Evolutionary conservation across 1,140 invertebrate genomes (phyloP), one percentile per base, ranked within the genome.

Genomic region (Halesus radiatus): DNA sequence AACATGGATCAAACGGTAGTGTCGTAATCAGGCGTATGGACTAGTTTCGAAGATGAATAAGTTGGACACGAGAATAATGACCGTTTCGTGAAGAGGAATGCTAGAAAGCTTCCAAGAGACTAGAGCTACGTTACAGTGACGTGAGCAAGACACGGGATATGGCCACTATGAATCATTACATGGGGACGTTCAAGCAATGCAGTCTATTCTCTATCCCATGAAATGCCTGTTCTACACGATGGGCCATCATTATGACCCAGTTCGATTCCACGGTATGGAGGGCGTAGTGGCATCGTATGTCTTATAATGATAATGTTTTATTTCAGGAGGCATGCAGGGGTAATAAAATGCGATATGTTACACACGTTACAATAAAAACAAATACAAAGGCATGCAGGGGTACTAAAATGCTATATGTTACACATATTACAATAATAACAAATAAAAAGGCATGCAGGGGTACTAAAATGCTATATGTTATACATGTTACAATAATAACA

Each of bases 141-240:
- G 26, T 75, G 23, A 80, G 72, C 72, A 82, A 83, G 70, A 81
- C 70, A 80, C 80, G 50, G 56, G 50, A 81, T 80, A 80, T 70
- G 79, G 68, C 64, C 54, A 74, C 79, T 82, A 74, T 82, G 62
- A 84, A 83, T 83, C 74, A 72, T 84, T 83, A 83, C 32, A 74
- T 23, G 64, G 56, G 29, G 80, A 83, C 54, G 29, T 77, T 45
- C 75, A 84, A 81, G 58, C 78, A 83, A 81, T 83, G 66, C 62
- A 66, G 53, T 80, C 58, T 16, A 83, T 58, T 83, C 78, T 78
- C 75, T 80, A 78, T 83, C 62, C 7, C 16, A 52, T 52, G 7
- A 16, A 52, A 52, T 52, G 16, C 7, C 7, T 8, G 16, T 8
- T 8, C 7, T 52, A 16, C 16, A 8, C 7, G 16, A 7, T 52